Evolutionary conservation across 2,113 vertebrate species (phyloP).

Genomic region (Chamaea fasciata): DNA sequence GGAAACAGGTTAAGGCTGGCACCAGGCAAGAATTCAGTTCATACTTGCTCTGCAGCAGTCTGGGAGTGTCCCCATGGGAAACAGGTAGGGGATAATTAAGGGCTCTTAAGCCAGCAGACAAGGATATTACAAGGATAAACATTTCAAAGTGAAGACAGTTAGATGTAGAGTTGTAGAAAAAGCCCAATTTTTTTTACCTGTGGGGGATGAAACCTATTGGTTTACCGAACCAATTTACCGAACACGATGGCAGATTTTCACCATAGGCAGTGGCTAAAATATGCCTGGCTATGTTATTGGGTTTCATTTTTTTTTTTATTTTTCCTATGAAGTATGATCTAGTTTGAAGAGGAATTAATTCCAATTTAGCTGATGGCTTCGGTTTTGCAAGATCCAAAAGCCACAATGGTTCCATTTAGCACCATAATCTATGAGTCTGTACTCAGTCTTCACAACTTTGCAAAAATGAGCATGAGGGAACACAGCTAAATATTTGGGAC

Average conservation of each 20-base stretch:
- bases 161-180: neutral
- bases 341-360: conserved; percentile 29
- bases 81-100: neutral
- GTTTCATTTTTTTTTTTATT: neutral
- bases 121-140: neutral
- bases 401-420: neutral
- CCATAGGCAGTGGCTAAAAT: neutral
- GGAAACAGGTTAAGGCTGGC: neutral
- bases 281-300: fast-evolving
- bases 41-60: neutral
- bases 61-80: neutral
- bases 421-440: neutral
- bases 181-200: neutral
- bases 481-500: neutral
- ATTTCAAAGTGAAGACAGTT: neutral
- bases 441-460: neutral
- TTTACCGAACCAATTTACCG: neutral
- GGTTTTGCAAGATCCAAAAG: neutral
- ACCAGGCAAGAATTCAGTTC: neutral
- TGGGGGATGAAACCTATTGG: neutral
- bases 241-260: neutral
- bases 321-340: neutral
- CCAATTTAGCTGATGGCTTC: neutral
- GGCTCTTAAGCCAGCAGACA: neutral
- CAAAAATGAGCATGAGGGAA: neutral